Base-by-base conservation (phyloP, 1,140 invertebrate species). In the Rhopalosiphum maidis region DNA sequence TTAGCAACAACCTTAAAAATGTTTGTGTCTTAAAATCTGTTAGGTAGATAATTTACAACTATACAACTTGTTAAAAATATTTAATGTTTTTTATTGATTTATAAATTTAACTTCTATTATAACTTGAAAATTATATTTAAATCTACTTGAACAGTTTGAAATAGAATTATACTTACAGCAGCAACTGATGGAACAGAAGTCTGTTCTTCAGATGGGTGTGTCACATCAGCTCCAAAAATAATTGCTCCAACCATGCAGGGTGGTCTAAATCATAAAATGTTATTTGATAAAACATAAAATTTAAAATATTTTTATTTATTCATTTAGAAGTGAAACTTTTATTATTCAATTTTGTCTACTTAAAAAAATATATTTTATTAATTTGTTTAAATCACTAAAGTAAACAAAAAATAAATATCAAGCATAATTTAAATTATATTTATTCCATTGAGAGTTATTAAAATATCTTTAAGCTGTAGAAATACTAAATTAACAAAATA, bases 191-290 rank as follows among this genome's bases (percentile, higher is more conserved):
- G 98, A 37, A 97, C 96, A 51, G 94, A 94, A 0, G 68, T 94
- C 37, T 96, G 96, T 94, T 97, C 97, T 0, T 97, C 97, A 2
- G 97, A 96, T 0, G 98, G 98, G 96, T 99, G 98, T 1, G 98
- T 98, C 1, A 98, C 98, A 95, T 99, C 98, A 41, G 98, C 98
- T 2, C 98, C 98, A 55, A 98, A 95, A 30, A 98, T 96, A 95
- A 98, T 97, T 1, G 95, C 95, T 9, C 48, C 91, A 2, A 86
- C 35, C 91, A 93, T 93, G 54, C 23, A 30, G 54, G 21, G 43
- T 23, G 91, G 91, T 2, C 91, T 93, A 68, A 54, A 88, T 51
- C 18, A 88, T 35, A 88, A 88, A 90, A 90, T 48, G 7, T 77
- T 77, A n/a, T n/a, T 77, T 77, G 0, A 77, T n/a, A 77, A 35